phyloP scores from a whole-genome alignment of 1,140 invertebrate species.

The Phenacoccus solenopsis region DNA sequence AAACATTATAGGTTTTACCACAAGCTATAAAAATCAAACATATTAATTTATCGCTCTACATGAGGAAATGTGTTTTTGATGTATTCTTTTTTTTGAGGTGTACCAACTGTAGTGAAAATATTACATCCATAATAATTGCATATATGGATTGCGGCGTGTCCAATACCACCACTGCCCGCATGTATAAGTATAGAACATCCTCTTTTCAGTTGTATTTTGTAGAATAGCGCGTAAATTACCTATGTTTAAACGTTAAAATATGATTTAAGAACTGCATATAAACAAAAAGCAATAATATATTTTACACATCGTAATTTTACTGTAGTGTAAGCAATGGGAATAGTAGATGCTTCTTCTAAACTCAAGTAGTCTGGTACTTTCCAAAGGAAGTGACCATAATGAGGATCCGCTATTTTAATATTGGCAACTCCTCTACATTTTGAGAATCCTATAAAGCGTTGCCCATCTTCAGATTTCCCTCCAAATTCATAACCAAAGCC shows the following conservation, averaged over 20 bases:
- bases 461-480: conserved; percentile 57
- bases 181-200: conserved; percentile 58
- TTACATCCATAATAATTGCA: conserved; percentile 49
- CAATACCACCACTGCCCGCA: conserved; percentile 59
- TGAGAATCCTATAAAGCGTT: conserved; percentile 85
- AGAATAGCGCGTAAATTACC: conserved; percentile 60
- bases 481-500: conserved; percentile 74
- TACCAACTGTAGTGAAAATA: conserved; percentile 58
- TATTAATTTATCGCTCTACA: too few relatives aligned
- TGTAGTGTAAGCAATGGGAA: conserved; percentile 85
- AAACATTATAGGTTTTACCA: too few relatives aligned
- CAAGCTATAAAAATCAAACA: too few relatives aligned
- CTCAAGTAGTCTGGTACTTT: conserved; percentile 75
- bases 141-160: conserved; percentile 62
- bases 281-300: too few relatives aligned
- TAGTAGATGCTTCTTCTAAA: conserved; percentile 80
- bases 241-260: conserved; percentile 23
- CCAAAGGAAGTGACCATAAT: conserved; percentile 85
- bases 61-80: conserved; percentile 50
- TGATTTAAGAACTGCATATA: too few relatives aligned
- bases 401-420: conserved; percentile 41
- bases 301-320: conserved; percentile 31
- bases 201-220: conserved; percentile 40
- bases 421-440: conserved; percentile 77
- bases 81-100: conserved; percentile 53